These are phyloP conservation scores for Eriocheir sinensis DNA, from an alignment of 1,140 invertebrate genomes.

Conservation along the genomic window DNA sequence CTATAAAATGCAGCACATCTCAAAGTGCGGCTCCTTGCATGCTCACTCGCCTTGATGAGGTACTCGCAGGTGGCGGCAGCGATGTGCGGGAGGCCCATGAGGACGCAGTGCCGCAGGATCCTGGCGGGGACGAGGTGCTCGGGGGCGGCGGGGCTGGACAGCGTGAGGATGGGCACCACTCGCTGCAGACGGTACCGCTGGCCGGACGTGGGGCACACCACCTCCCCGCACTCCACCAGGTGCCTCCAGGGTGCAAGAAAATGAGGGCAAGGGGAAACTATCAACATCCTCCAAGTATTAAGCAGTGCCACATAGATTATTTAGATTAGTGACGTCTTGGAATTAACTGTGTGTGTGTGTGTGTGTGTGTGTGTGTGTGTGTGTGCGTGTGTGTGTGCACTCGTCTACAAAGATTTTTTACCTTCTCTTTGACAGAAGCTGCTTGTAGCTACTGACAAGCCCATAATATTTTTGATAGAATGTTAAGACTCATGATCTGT, in stretches of 20 bases:
- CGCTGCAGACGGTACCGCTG: constrained; percentile 56
- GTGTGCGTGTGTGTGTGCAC: too few species aligned
- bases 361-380: not conserved
- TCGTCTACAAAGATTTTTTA: too few species aligned
- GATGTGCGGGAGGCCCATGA: constrained; percentile 63
- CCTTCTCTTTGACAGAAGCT: too few species aligned
- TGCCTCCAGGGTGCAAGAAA: constrained; percentile 35
- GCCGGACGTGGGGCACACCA: constrained; percentile 54
- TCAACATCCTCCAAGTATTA: not conserved
- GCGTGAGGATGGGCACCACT: constrained; percentile 67
- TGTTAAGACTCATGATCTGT: too few species aligned
- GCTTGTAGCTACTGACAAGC: too few species aligned
- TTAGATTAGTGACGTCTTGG: too few species aligned
- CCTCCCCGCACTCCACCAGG: constrained; percentile 66
- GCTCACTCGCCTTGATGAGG: constrained; percentile 67
- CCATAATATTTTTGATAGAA: too few species aligned
- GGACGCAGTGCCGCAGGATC: constrained; percentile 68
- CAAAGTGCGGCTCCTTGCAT: too few species aligned
- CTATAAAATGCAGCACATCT: too few species aligned
- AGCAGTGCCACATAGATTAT: too few species aligned
- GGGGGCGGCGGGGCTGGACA: constrained; percentile 38
- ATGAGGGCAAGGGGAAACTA: not conserved
- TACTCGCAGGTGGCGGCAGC: constrained; percentile 62
- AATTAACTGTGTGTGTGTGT: not conserved
- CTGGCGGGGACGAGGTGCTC: constrained; percentile 49